Conservation (phyloP, 2,797 vertebrate genomes). For the Alauda arvensis region DNA sequence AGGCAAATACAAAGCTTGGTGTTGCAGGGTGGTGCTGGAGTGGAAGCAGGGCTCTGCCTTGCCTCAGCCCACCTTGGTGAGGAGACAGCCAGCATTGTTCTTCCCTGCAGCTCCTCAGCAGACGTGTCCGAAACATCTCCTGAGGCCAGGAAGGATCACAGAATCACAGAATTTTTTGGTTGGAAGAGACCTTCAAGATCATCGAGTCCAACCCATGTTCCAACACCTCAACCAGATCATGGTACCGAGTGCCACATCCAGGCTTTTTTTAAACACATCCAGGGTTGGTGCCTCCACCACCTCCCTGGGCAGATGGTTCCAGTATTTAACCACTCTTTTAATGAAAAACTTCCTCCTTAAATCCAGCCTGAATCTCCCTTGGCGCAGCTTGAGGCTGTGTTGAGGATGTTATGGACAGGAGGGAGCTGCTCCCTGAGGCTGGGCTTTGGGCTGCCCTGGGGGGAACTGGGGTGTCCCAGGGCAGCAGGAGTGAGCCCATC, state of each 20-base stretch:
- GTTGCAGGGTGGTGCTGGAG: neutral
- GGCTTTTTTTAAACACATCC: too few species aligned
- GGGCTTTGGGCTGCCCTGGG: neutral
- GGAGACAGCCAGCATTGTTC: neutral
- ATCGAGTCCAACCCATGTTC: too few species aligned
- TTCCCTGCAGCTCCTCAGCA: neutral
- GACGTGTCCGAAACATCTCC: neutral
- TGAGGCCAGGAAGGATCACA: neutral
- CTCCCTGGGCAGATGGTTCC: too few species aligned
- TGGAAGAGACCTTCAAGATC: too few species aligned
- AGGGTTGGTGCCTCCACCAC: too few species aligned
- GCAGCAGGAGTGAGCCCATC: neutral
- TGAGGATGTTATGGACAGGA: neutral
- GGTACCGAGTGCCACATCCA: too few species aligned
- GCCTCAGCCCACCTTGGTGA: neutral
- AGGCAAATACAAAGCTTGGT: constrained; percentile 42
- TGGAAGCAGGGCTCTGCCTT: constrained; percentile 1
- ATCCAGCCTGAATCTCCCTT: too few species aligned
- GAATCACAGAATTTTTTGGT: too few species aligned
- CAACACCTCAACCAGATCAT: too few species aligned
- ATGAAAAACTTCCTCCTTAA: too few species aligned
- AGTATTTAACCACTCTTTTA: too few species aligned
- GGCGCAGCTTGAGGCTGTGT: too few species aligned
- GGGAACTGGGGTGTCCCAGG: neutral
- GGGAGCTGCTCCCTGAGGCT: neutral